Evolutionary conservation across 2,797 vertebrate genomes (phyloP).

Genomic region (Tadarida brasiliensis): DNA sequence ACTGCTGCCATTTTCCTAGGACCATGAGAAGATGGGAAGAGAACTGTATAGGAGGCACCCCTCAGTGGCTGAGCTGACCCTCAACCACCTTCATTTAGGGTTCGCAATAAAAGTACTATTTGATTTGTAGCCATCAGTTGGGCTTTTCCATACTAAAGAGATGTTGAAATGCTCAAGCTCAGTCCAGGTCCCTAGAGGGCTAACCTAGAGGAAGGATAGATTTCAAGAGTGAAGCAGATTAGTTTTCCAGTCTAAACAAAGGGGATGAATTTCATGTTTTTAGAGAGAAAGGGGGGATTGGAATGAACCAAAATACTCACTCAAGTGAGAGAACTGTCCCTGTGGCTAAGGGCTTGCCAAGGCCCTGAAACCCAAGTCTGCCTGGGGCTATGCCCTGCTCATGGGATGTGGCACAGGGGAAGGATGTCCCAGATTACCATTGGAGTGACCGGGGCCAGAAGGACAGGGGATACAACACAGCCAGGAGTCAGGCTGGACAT

Average conservation of each 20-base stretch:
- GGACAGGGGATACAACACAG: neutral
- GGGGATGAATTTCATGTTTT: neutral
- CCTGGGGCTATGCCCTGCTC: neutral
- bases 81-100: neutral
- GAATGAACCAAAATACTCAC: neutral
- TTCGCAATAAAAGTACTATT: conserved; percentile 8
- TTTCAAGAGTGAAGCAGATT: neutral
- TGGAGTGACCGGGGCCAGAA: too few species aligned
- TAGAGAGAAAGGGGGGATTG: neutral
- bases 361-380: neutral
- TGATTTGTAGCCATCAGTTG: neutral
- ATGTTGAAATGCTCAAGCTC: neutral
- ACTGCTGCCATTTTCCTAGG: neutral
- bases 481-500: too few species aligned
- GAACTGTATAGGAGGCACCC: neutral
- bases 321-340: neutral
- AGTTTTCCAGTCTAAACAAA: neutral
- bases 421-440: neutral
- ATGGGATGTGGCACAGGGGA: neutral
- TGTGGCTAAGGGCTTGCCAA: neutral
- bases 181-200: neutral
- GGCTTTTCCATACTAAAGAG: neutral
- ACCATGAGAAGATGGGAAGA: neutral
- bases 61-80: neutral
- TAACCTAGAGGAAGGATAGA: neutral